Conservation (phyloP, 2,113 vertebrate species). For the Cyprinus carpio region DNA sequence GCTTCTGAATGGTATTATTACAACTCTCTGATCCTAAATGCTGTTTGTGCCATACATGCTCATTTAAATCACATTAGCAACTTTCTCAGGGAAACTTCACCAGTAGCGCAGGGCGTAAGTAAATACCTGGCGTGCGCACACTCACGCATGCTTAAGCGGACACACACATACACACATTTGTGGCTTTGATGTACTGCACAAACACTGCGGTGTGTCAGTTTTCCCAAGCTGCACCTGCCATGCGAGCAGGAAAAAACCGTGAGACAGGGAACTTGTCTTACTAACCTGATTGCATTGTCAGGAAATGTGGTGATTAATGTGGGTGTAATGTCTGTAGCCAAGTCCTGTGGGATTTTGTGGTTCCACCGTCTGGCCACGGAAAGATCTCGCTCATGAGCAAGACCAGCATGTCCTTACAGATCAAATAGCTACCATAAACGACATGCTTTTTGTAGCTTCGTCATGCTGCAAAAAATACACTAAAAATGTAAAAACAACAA, state of each 20-base stretch:
- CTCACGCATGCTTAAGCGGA: slow-evolving; percentile 21
- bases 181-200: slow-evolving; percentile 35
- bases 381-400: background rate
- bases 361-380: slow-evolving; percentile 26
- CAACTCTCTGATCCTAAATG: slow-evolving; percentile 18
- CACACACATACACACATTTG: background rate
- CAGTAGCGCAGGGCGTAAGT: background rate
- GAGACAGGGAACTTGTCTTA: slow-evolving; percentile 1
- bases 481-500: no score
- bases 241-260: slow-evolving; percentile 15
- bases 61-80: slow-evolving; percentile 61
- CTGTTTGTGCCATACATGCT: slow-evolving; percentile 57
- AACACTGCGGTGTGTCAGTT: slow-evolving; percentile 25
- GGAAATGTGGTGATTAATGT: slow-evolving; percentile 39
- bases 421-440: background rate
- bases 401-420: background rate
- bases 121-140: slow-evolving; percentile 26
- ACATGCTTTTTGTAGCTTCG: background rate
- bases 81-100: slow-evolving; percentile 36
- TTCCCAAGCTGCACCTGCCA: slow-evolving; percentile 39
- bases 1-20: slow-evolving; percentile 42
- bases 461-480: background rate
- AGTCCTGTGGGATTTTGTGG: slow-evolving; percentile 9
- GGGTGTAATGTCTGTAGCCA: slow-evolving; percentile 8
- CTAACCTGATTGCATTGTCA: slow-evolving; percentile 47